phyloP scores from a whole-genome alignment of 2,113 vertebrate genomes.

The Lycaon pictus region DNA sequence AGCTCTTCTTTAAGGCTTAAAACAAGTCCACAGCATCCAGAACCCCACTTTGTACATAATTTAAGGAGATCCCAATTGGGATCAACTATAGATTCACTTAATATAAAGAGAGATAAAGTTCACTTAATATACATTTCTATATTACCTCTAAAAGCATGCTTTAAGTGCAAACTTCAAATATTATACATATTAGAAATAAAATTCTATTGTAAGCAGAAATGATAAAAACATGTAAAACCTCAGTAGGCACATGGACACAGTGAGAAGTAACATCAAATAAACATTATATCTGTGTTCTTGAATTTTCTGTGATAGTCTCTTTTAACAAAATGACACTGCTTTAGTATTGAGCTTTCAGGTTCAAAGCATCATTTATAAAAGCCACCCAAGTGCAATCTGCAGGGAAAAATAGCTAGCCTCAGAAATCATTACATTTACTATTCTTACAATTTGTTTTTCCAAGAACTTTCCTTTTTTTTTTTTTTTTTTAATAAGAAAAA shows the following conservation, averaged over 20 bases:
- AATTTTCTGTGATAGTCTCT: background rate
- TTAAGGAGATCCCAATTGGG: background rate
- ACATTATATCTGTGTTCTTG: background rate
- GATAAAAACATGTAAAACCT: constrained; percentile 26
- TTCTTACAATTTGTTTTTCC: background rate
- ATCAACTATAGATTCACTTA: background rate
- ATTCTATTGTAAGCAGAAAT: constrained; percentile 25
- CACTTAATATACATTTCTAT: background rate
- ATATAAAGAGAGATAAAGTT: background rate
- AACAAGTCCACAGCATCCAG: constrained; percentile 31
- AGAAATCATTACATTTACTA: constrained; percentile 15
- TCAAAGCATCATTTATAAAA: constrained; percentile 11
- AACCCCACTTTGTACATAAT: background rate
- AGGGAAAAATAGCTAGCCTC: background rate
- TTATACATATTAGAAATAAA: background rate
- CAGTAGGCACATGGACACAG: background rate
- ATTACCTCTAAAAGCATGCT: constrained; percentile 21
- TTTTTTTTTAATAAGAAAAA: background rate
- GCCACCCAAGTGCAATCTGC: background rate
- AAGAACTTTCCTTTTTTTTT: background rate
- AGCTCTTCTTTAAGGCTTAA: background rate
- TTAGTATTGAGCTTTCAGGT: constrained; percentile 45
- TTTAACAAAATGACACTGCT: constrained; percentile 6
- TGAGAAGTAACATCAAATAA: constrained; percentile 4
- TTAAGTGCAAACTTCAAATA: constrained; percentile 31